These are phyloP conservation scores for Drosophila subsilvestris DNA, from an alignment of 2,888 invertebrate genomes.

Conservation along the genomic window DNA sequence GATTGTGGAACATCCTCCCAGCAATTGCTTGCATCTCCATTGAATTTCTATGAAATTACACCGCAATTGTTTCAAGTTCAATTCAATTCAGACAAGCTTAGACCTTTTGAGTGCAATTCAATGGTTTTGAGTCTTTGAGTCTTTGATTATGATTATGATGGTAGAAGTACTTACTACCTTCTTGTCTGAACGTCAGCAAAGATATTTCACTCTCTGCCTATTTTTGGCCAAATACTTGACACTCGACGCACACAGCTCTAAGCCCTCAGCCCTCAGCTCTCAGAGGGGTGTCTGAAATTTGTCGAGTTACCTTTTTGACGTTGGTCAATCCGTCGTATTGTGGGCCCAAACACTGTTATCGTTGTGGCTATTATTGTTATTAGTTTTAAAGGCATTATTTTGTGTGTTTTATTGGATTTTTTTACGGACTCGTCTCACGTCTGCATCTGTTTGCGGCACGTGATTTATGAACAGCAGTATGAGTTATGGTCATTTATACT, in stretches of 20 bases:
- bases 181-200: conserved; percentile 19
- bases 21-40: conserved; percentile 32
- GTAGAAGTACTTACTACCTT: conserved; percentile 5
- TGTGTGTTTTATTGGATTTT: conserved; percentile 40
- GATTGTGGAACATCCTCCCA: conserved; percentile 39
- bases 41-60: conserved; percentile 49
- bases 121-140: conserved; percentile 16
- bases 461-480: conserved; percentile 59
- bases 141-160: conserved; percentile 25
- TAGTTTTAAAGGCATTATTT: conserved; percentile 39
- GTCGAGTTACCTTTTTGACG: conserved; percentile 16
- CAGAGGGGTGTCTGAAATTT: conserved; percentile 36
- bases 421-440: conserved; percentile 60
- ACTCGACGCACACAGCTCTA: conserved; percentile 7
- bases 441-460: conserved; percentile 55
- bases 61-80: conserved; percentile 75
- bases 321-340: conserved; percentile 31
- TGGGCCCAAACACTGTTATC: conserved; percentile 1
- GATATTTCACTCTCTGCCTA: conserved; percentile 8
- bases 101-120: conserved; percentile 55
- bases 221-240: conserved; percentile 39
- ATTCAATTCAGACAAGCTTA: conserved; percentile 56
- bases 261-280: no score
- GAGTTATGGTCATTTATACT: conserved; percentile 34
- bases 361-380: conserved; percentile 44